Evolutionary conservation across 2,888 invertebrate species (phyloP).

Genomic region (Rotaria macrura): DNA sequence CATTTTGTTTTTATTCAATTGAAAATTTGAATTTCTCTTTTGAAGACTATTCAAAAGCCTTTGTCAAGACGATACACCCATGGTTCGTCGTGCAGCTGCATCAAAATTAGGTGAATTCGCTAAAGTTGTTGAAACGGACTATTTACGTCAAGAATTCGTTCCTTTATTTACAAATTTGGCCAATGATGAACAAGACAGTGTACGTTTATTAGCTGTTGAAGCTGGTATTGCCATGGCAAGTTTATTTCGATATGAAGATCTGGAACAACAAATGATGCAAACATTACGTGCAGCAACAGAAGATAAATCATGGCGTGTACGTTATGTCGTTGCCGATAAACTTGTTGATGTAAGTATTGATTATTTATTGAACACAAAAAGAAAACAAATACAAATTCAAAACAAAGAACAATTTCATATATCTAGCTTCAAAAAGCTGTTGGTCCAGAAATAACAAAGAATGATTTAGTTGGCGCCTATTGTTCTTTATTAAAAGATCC

Average conservation of each 20-base stretch:
- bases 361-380: too few species aligned
- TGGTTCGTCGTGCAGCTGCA: constrained; percentile 95
- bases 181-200: constrained; percentile 94
- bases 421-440: constrained; percentile 76
- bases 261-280: constrained; percentile 84
- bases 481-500: constrained; percentile 86
- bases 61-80: constrained; percentile 97
- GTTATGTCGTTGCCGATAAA: constrained; percentile 59
- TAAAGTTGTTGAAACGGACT: constrained; percentile 86
- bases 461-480: constrained; percentile 74
- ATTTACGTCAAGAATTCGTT: constrained; percentile 86
- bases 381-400: not conserved
- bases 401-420: not conserved
- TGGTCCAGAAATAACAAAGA: constrained; percentile 87
- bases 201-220: constrained; percentile 86
- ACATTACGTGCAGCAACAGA: constrained; percentile 80
- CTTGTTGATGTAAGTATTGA: constrained; percentile 50
- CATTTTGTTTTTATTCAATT: constrained; percentile 19
- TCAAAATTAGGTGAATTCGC: constrained; percentile 94
- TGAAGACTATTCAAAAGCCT: constrained; percentile 64
- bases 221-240: constrained; percentile 89
- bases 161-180: constrained; percentile 90
- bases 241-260: constrained; percentile 69
- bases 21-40: not conserved
- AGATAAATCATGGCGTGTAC: constrained; percentile 60